Evolutionary conservation across 2,113 vertebrate genomes (phyloP).

Genomic region (Peromyscus leucopus): DNA sequence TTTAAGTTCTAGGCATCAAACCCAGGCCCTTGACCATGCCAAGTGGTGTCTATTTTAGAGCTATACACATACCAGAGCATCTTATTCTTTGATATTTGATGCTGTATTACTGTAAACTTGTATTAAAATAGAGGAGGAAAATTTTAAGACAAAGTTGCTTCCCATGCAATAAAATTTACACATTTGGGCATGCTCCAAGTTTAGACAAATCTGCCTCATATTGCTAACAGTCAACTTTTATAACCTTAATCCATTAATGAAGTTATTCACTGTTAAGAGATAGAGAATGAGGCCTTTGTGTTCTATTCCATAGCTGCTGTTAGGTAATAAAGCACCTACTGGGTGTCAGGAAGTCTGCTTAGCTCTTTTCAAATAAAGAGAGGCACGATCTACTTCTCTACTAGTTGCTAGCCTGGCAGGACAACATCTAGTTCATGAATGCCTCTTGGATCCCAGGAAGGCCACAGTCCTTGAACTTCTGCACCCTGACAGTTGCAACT

Average conservation of each 20-base stretch:
- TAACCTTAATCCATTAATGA: background rate
- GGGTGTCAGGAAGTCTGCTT: background rate
- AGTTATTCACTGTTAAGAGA: background rate
- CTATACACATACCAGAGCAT: too few species aligned
- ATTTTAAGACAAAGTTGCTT: background rate
- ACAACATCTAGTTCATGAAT: too few species aligned
- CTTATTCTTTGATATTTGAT: background rate
- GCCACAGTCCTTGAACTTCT: background rate
- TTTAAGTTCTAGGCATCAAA: background rate
- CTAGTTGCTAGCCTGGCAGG: background rate
- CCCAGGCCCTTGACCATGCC: background rate
- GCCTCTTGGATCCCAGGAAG: accelerated
- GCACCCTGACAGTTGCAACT: background rate
- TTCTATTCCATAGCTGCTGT: background rate
- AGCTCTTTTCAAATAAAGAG: background rate
- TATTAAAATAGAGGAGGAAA: constrained; percentile 3
- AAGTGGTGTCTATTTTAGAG: background rate
- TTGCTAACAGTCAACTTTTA: background rate
- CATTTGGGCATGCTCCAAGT: background rate
- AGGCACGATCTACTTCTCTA: background rate
- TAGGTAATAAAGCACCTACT: background rate
- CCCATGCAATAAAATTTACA: background rate
- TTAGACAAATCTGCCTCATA: constrained; percentile 1
- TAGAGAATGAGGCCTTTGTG: background rate
- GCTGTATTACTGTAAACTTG: background rate